Conservation (phyloP, 1,140 invertebrate species). For the Oncopodura yosiiana region DNA sequence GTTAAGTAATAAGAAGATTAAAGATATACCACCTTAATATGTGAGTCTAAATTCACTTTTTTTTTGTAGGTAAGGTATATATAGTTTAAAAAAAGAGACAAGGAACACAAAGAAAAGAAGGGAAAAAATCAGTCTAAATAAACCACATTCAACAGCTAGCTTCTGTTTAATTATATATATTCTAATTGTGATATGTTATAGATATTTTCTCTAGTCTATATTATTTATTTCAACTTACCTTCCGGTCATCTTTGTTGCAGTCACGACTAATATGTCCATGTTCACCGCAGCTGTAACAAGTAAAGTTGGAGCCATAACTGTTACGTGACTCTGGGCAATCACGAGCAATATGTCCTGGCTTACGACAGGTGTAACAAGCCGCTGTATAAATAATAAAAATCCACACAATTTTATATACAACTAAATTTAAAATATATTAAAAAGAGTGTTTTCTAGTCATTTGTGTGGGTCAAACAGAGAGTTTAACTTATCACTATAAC, state of each 20-base stretch:
- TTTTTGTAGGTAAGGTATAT: not conserved
- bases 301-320: conserved; percentile 47
- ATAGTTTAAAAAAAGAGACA: not conserved
- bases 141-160: not conserved
- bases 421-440: not conserved
- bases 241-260: conserved; percentile 38
- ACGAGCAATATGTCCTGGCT: conserved; percentile 75
- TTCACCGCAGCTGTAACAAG: conserved; percentile 79
- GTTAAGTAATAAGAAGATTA: too few relatives aligned
- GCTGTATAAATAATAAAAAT: conserved; percentile 35
- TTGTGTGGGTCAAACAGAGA: too few relatives aligned
- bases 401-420: not conserved
- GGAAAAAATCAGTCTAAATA: too few relatives aligned
- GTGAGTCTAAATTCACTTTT: not conserved
- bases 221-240: conserved; percentile 26
- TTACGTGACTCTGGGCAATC: conserved; percentile 62
- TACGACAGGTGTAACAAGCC: conserved; percentile 81
- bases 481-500: too few relatives aligned
- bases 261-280: conserved; percentile 43
- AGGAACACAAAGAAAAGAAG: not conserved
- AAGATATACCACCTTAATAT: not conserved
- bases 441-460: too few relatives aligned
- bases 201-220: too few relatives aligned
- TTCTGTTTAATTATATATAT: not conserved
- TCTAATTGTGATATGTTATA: too few relatives aligned